Evolutionary conservation across 1,140 invertebrate genomes (phyloP), one percentile per base, ranked within the genome.

Genomic region (Zaprionus inermis): DNA sequence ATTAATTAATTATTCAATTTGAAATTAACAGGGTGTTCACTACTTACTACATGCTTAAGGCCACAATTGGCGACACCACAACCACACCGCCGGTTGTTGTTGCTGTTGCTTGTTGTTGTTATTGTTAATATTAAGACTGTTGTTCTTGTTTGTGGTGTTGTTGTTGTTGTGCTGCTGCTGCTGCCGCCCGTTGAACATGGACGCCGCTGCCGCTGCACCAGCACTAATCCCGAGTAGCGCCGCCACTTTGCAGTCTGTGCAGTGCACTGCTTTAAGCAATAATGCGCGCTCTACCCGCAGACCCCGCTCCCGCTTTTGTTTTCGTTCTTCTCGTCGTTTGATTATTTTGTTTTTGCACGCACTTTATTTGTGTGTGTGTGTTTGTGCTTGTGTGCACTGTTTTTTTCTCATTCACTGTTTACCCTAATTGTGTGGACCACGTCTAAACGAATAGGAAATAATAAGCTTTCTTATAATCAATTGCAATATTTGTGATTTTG

Each of bases 31-130:
- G 69, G 56, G 41, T 73, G 60, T 44, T 14, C 16, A 32, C 9
- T 61, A 91, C 89, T 91, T 72, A 91, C 89, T 91, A 91, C 89
- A 91, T 91, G 89, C 89, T 91, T 91, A 91, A 91, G 90, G 90
- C 89, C 89, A 91, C 76, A 90, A 64, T 79, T 91, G 90, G 74
- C 81, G 90, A 85, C 81, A 89, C 81, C 90, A 83, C 79, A 89
- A 61, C 72, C 72, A 73, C 56, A 73, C 64, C 57, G 71, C 83
- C 89, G 81, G 79, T 78, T 81, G 86, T 78, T 77, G 79, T 72
- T 79, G 79, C 52, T 83, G 74, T 66, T 80, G 83, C 58, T 82
- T 51, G 51, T 77, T 66, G 41, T 68, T 52, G 60, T 56, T 68
- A 72, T 72, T 81, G 74, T 69, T 66, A 71, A 66, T 75, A 61